These are phyloP conservation scores for Melanerpes aurifrons DNA, from an alignment of 2,113 vertebrate genomes.

Conservation along the genomic window DNA sequence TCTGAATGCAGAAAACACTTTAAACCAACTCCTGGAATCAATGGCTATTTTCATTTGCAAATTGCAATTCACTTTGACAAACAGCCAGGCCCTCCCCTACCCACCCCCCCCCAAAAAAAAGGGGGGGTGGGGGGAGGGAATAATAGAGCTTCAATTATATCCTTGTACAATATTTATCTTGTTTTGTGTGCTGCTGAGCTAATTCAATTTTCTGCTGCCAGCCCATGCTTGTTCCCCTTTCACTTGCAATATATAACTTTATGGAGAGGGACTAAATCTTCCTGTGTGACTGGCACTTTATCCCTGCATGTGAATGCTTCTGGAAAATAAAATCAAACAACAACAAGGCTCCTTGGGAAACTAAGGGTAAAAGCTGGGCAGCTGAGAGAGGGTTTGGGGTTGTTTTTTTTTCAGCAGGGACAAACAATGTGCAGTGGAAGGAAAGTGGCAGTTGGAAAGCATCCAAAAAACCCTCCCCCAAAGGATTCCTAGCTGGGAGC, in stretches of 20 bases:
- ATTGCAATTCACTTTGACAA: slow-evolving; percentile 49
- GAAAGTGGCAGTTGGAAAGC: not conserved
- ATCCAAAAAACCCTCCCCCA: not conserved
- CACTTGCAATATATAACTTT: slow-evolving; percentile 55
- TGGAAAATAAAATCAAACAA: slow-evolving; percentile 37
- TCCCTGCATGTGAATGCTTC: not conserved
- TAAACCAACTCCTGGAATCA: slow-evolving; percentile 63
- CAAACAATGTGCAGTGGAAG: not conserved
- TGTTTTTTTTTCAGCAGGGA: not conserved
- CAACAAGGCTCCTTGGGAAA: not conserved
- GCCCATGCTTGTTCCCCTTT: slow-evolving; percentile 54
- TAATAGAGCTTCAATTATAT: slow-evolving; percentile 67
- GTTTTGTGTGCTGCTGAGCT: slow-evolving; percentile 62
- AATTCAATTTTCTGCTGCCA: slow-evolving; percentile 72
- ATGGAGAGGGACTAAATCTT: slow-evolving; percentile 64
- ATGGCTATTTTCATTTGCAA: slow-evolving; percentile 69
- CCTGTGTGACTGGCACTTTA: slow-evolving; percentile 27
- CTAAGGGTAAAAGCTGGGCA: not conserved
- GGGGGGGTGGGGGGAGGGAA: slow-evolving; percentile 8
- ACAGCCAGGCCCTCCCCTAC: not conserved
- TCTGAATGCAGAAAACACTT: slow-evolving; percentile 41
- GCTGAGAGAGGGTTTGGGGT: not conserved
- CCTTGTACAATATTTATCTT: slow-evolving; percentile 72
- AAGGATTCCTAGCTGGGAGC: slow-evolving; percentile 11
- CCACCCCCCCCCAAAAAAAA: not conserved